Percentiles rank a stretch among this genome's conserved stretches.
phyloP scores from a whole-genome alignment of 2,797 vertebrate species.

The Pelodytes ibericus region DNA sequence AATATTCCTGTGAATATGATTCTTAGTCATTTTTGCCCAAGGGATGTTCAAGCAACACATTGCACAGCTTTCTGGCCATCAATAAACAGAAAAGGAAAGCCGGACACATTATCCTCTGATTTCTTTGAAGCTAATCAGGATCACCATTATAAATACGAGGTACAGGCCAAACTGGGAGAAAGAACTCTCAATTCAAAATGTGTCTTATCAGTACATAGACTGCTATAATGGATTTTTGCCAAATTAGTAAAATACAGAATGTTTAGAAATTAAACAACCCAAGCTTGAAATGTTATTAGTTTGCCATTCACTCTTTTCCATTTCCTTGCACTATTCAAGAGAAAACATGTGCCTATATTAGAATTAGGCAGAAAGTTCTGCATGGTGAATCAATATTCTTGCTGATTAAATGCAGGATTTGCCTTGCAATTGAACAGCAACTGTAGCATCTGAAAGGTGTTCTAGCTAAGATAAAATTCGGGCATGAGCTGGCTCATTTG shows the following conservation, averaged over 20 bases:
- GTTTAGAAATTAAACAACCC: conserved; percentile 49
- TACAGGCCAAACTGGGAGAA: conserved; percentile 14
- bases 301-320: conserved; percentile 48
- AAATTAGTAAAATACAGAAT: conserved; percentile 47
- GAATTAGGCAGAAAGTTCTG: conserved; percentile 53
- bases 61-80: no score
- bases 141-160: background rate
- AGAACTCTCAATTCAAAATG: conserved; percentile 30
- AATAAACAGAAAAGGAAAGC: no score
- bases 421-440: conserved; percentile 61
- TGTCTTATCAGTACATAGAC: conserved; percentile 29
- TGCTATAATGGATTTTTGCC: conserved; percentile 30
- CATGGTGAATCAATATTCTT: conserved; percentile 58
- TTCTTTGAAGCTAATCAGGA: conserved; percentile 6
- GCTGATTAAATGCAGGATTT: conserved; percentile 63
- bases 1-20: no score
- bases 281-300: conserved; percentile 51
- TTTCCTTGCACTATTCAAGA: conserved; percentile 44
- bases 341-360: conserved; percentile 46
- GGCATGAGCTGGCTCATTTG: conserved; percentile 55
- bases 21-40: no score
- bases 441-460: conserved; percentile 67
- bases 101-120: background rate
- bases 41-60: no score
- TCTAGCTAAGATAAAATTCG: conserved; percentile 63